phyloP scores from a whole-genome alignment of 2,113 vertebrate species.

The Notothenia rossii region DNA sequence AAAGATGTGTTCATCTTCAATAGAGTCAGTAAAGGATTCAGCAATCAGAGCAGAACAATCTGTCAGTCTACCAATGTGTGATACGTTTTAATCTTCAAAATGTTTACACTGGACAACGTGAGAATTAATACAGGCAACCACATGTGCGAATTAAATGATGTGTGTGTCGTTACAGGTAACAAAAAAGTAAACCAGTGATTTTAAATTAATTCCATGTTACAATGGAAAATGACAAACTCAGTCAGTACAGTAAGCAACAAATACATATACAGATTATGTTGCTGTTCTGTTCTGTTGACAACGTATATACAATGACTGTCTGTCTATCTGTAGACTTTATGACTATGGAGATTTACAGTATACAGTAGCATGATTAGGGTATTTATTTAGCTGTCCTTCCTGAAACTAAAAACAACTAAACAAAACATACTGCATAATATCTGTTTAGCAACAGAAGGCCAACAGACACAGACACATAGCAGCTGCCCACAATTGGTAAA shows the following conservation, averaged over 20 bases:
- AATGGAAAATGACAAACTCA: neutral
- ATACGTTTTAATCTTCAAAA: neutral
- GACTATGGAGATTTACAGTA: too few relatives aligned
- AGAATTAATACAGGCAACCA: neutral
- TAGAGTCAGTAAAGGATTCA: constrained; percentile 16
- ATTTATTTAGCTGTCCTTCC: too few relatives aligned
- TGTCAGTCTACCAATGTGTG: neutral
- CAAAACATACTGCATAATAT: neutral
- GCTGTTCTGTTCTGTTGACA: too few relatives aligned
- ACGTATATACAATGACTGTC: too few relatives aligned
- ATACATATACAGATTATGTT: too few relatives aligned
- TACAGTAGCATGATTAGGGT: too few relatives aligned
- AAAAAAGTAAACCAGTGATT: neutral
- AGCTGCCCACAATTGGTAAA: neutral
- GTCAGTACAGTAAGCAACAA: neutral
- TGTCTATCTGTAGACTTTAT: too few relatives aligned
- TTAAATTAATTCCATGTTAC: neutral
- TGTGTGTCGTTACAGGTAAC: neutral
- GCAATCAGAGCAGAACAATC: constrained; percentile 19
- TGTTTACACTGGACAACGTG: neutral
- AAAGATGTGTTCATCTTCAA: neutral
- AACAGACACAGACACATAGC: neutral
- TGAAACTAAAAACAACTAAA: too few relatives aligned
- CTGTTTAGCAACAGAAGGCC: neutral
- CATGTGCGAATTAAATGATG: neutral